phyloP scores from a whole-genome alignment of 2,113 vertebrate species.

The Oreochromis niloticus region DNA sequence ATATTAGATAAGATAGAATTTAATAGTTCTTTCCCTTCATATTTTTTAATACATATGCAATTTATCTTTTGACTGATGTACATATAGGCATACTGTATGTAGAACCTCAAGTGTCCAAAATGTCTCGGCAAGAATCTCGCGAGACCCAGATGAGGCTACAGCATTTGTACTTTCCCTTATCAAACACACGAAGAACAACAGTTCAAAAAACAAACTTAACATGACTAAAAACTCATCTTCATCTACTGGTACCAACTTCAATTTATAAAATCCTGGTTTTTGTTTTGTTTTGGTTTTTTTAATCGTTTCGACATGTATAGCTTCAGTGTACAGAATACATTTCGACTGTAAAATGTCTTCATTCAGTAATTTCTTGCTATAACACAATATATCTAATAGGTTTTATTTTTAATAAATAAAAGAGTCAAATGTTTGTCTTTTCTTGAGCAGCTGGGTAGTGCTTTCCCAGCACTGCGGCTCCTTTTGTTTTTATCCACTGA shows the following conservation, averaged over 20 bases:
- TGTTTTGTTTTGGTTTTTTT: not conserved
- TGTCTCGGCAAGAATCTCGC: not conserved
- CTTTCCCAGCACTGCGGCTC: slow-evolving; percentile 1
- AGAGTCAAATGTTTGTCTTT: slow-evolving; percentile 5
- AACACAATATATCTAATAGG: slow-evolving; percentile 57
- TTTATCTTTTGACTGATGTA: not conserved
- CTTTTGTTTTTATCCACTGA: not conserved
- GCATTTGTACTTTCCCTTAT: slow-evolving; percentile 1
- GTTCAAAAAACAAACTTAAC: not conserved
- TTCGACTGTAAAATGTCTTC: slow-evolving; percentile 22
- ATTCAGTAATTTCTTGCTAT: slow-evolving; percentile 43
- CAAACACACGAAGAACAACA: slow-evolving; percentile 30
- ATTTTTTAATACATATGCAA: not conserved
- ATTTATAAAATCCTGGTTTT: slow-evolving; percentile 19
- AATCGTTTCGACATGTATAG: not conserved
- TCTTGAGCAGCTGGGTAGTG: slow-evolving; percentile 1
- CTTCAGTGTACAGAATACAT: slow-evolving; percentile 11
- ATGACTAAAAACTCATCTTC: slow-evolving; percentile 35
- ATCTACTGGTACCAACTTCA: slow-evolving; percentile 7
- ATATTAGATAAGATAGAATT: not conserved
- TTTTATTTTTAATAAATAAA: slow-evolving; percentile 64
- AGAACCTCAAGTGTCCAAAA: not conserved
- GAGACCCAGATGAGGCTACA: not conserved
- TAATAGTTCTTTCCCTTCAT: not conserved
- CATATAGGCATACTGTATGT: not conserved